Evolutionary conservation across 2,113 vertebrate species (phyloP).

Genomic region (Calonectris borealis): DNA sequence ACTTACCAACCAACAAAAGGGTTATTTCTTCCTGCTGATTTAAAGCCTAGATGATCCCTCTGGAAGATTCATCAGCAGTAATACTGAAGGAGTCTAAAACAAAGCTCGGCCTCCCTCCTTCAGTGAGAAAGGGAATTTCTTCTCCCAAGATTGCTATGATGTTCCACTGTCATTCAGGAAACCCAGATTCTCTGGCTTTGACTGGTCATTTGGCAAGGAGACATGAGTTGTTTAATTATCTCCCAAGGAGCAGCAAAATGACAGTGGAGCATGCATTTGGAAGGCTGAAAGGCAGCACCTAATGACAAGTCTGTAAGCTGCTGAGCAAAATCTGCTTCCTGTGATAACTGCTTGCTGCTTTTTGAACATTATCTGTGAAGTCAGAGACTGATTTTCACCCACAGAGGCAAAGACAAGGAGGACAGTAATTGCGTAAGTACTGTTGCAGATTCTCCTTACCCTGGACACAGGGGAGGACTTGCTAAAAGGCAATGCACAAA

Average conservation of each 20-base stretch:
- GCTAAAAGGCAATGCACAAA: neutral
- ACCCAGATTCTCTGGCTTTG: neutral
- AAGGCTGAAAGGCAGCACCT: constrained; percentile 14
- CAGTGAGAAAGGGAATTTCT: neutral
- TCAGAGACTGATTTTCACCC: neutral
- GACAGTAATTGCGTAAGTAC: neutral
- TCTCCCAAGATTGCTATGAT: neutral
- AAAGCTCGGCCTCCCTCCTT: neutral
- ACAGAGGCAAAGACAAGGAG: neutral
- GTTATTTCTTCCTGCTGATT: neutral
- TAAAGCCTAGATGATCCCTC: neutral
- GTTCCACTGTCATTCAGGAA: neutral
- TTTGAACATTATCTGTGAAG: neutral
- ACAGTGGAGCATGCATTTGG: neutral
- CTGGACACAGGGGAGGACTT: neutral
- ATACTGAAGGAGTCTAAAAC: neutral
- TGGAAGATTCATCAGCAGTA: neutral
- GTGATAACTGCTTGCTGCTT: neutral
- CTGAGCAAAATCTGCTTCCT: constrained; percentile 18
- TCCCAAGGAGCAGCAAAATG: neutral
- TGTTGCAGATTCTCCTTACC: neutral
- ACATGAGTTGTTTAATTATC: neutral
- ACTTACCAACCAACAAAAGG: neutral
- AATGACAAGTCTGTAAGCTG: neutral
- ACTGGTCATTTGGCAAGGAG: constrained; percentile 5